Conservation (phyloP, 2,888 invertebrate genomes). For the Polyploca ridens region DNA sequence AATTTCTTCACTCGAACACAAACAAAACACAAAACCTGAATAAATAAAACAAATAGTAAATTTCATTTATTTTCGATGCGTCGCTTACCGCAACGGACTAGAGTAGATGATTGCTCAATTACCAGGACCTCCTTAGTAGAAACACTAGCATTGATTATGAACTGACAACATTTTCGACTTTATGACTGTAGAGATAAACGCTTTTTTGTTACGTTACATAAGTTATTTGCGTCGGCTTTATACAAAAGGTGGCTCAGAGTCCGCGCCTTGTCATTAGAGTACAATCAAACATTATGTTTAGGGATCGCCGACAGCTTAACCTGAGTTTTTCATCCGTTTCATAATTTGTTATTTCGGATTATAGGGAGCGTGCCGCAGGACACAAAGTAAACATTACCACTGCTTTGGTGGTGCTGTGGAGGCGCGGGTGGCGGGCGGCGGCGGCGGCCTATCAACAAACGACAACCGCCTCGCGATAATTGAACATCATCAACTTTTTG, state of each 20-base stretch:
- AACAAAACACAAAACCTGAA: slow-evolving; percentile 51
- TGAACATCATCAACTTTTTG: slow-evolving; percentile 54
- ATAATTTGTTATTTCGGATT: slow-evolving; percentile 83
- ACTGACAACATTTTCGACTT: slow-evolving; percentile 65
- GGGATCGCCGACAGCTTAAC: slow-evolving; percentile 83
- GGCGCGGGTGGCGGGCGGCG: slow-evolving; percentile 31
- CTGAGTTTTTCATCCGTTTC: slow-evolving; percentile 80
- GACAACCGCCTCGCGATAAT: slow-evolving; percentile 56
- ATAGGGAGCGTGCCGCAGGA: slow-evolving; percentile 76
- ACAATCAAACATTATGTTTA: slow-evolving; percentile 84
- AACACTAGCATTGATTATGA: slow-evolving; percentile 62
- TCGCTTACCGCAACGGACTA: slow-evolving; percentile 80
- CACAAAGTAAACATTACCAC: slow-evolving; percentile 80
- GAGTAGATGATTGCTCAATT: slow-evolving; percentile 84
- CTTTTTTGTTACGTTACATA: slow-evolving; percentile 61
- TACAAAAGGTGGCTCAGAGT: slow-evolving; percentile 76
- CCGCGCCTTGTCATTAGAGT: slow-evolving; percentile 83
- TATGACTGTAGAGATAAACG: slow-evolving; percentile 64
- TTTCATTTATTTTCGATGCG: slow-evolving; percentile 78
- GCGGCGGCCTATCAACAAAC: slow-evolving; percentile 44
- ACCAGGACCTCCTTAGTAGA: slow-evolving; percentile 83
- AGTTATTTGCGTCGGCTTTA: slow-evolving; percentile 74
- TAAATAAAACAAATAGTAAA: slow-evolving; percentile 76
- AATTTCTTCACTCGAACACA: slow-evolving; percentile 48
- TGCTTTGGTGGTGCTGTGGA: slow-evolving; percentile 30